These are phyloP conservation scores for Amiota communis DNA, from an alignment of 2,888 invertebrate genomes.

Conservation along the genomic window DNA sequence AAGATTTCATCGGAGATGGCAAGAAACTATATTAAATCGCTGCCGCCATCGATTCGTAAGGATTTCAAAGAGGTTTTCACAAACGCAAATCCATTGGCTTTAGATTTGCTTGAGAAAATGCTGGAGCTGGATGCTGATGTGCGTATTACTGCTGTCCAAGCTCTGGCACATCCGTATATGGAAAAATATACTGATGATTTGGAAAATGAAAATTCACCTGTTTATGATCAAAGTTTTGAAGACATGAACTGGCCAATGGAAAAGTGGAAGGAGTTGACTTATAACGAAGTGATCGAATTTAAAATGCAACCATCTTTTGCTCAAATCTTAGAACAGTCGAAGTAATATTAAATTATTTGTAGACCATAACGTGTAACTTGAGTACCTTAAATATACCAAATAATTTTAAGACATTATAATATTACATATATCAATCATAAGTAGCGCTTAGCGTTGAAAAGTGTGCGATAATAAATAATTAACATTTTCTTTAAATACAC, in stretches of 20 bases:
- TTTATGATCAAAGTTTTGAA: constrained; percentile 96
- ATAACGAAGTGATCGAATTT: constrained; percentile 87
- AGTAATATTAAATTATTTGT: constrained; percentile 1
- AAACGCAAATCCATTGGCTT: constrained; percentile 93
- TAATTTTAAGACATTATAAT: neutral
- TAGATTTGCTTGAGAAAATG: constrained; percentile 96
- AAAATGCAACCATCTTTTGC: constrained; percentile 77
- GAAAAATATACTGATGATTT: constrained; percentile 96
- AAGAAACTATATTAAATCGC: constrained; percentile 92
- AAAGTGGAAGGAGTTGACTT: constrained; percentile 93
- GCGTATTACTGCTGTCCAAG: constrained; percentile 84
- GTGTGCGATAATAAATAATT: no score
- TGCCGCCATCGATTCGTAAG: constrained; percentile 88
- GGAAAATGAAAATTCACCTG: constrained; percentile 92
- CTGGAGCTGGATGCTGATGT: constrained; percentile 96
- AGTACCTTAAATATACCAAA: constrained; percentile 33
- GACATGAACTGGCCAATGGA: constrained; percentile 93
- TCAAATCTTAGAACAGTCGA: constrained; percentile 46
- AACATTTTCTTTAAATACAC: no score
- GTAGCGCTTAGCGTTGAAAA: no score
- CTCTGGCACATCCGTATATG: constrained; percentile 77
- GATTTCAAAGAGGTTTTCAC: constrained; percentile 92
- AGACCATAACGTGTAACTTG: constrained; percentile 1
- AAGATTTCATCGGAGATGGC: constrained; percentile 99
- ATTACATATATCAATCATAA: no score